phyloP scores from a whole-genome alignment of 2,888 invertebrate species.

The Pristionchus mayeri region DNA sequence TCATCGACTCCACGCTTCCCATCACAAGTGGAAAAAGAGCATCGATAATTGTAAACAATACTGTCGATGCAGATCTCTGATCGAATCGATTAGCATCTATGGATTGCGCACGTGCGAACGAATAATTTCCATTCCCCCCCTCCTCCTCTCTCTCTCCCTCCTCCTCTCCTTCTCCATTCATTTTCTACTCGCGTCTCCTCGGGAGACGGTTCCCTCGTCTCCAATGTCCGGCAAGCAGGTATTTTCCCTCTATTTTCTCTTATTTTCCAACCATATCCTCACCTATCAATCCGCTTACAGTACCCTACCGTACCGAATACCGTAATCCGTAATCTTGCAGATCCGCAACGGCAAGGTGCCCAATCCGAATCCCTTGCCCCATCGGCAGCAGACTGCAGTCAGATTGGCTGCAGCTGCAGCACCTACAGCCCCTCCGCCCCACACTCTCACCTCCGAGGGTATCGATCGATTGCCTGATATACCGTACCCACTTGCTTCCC shows the following conservation, averaged over 20 bases:
- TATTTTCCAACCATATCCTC: not conserved
- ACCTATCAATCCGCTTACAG: not conserved
- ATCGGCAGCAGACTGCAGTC: constrained; percentile 5
- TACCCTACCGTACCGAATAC: not conserved
- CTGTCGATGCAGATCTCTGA: too few species aligned
- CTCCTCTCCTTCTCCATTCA: not conserved
- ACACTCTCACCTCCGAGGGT: not conserved
- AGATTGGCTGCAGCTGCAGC: not conserved
- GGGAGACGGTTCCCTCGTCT: not conserved
- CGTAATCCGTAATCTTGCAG: not conserved
- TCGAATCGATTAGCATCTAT: too few species aligned
- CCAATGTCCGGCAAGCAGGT: constrained; percentile 12
- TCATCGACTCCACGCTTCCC: too few species aligned
- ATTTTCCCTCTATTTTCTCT: not conserved
- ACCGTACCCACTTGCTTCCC: not conserved
- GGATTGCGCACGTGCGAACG: too few species aligned
- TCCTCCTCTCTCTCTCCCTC: not conserved
- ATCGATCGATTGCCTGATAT: not conserved
- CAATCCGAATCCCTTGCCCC: not conserved
- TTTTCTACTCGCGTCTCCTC: not conserved
- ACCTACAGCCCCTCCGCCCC: not conserved
- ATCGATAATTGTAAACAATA: too few species aligned
- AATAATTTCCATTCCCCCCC: not conserved
- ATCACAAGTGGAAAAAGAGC: too few species aligned
- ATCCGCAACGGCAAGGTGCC: not conserved